Conservation (phyloP, 1,140 invertebrate species). For the Mycetomoellerius zeteki region DNA sequence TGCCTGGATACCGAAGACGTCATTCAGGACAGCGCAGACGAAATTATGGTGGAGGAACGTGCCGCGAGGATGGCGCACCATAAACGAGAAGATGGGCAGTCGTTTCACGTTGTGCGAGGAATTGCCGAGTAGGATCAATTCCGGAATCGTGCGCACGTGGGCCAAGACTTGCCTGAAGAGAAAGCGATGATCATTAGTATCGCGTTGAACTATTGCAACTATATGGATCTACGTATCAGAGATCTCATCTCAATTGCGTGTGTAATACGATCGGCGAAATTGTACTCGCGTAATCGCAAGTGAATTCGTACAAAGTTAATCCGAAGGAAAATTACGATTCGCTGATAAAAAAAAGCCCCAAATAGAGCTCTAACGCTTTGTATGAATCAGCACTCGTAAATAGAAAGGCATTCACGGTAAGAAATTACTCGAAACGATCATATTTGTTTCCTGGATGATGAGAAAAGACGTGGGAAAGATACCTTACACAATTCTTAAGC, state of each 20-base stretch:
- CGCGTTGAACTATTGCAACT: constrained; percentile 6
- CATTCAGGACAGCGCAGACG: constrained; percentile 95
- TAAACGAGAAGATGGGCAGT: constrained; percentile 95
- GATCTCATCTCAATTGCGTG: not conserved
- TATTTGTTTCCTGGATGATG: constrained; percentile 39
- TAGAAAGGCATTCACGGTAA: constrained; percentile 51
- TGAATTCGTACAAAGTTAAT: not conserved
- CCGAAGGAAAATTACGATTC: not conserved
- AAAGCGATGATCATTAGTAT: constrained; percentile 56
- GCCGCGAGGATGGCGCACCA: constrained; percentile 93
- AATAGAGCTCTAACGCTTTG: not conserved
- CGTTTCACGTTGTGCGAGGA: constrained; percentile 89
- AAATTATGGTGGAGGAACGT: constrained; percentile 97
- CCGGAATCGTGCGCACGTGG: constrained; percentile 91
- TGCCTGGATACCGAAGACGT: constrained; percentile 97
- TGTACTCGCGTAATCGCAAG: not conserved
- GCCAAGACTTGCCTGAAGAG: constrained; percentile 91
- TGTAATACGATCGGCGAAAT: not conserved
- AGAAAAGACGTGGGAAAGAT: constrained; percentile 5
- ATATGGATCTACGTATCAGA: not conserved
- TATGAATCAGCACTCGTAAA: constrained; percentile 17
- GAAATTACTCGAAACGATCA: constrained; percentile 48
- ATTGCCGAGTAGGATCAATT: constrained; percentile 94
- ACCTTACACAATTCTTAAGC: not conserved
- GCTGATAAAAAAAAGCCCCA: not conserved